Evolutionary conservation across 2,113 vertebrate species (phyloP).

Genomic region (Callorhinus ursinus): DNA sequence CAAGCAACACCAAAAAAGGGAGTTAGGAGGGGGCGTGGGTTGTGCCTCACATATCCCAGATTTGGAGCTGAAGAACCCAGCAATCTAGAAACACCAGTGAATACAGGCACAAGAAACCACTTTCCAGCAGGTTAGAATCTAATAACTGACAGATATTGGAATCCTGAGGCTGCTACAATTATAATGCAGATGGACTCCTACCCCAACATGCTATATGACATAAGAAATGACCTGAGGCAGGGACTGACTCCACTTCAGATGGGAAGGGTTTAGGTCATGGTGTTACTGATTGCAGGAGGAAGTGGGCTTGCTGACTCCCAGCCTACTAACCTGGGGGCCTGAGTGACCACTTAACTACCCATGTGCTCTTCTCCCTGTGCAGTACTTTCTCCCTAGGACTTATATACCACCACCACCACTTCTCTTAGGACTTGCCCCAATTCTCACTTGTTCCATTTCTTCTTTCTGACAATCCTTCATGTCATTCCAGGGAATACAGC

Average conservation of each 20-base stretch:
- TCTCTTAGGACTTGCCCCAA: background rate
- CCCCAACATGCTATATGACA: background rate
- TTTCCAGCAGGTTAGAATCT: background rate
- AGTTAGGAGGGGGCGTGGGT: rapidly evolving
- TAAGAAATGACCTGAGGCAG: background rate
- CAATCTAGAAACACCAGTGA: background rate
- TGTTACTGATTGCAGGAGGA: background rate
- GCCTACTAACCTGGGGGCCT: background rate
- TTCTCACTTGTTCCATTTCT: background rate
- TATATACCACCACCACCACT: background rate
- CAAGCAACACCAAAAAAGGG: background rate
- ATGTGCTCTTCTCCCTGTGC: rapidly evolving
- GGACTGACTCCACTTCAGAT: no score
- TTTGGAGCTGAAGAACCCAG: background rate
- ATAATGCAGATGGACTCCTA: background rate
- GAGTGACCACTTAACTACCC: no score
- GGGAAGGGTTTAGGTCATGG: rapidly evolving
- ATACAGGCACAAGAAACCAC: background rate
- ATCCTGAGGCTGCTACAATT: background rate
- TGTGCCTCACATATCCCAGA: background rate
- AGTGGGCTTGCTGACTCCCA: background rate
- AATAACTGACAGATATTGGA: background rate
- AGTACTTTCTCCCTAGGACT: background rate
- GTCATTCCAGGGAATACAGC: background rate
- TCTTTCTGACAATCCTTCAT: background rate